Percentiles rank a stretch among this genome's conserved stretches.
Conservation (phyloP, 30 jellyfish, hydroid and myxozoan species). For the Cassiopea xamachana region DNA sequence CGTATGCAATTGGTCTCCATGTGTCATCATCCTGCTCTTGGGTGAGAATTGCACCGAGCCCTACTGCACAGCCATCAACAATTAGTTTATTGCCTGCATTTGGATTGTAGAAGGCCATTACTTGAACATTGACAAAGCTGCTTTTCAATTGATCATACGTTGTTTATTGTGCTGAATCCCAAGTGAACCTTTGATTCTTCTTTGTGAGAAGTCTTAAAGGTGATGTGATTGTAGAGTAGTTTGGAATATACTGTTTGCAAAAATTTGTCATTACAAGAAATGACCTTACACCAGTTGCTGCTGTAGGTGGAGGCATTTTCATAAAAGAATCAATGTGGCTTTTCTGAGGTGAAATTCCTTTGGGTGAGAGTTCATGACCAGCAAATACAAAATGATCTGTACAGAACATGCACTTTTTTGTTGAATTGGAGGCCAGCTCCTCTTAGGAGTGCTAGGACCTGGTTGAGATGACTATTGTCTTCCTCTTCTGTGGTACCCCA, state of each 20-base stretch:
- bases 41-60: conserved; percentile 61
- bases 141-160: conserved; percentile 15
- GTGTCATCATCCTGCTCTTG: conserved; percentile 37
- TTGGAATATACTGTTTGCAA: conserved; percentile 15
- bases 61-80: conserved; percentile 58
- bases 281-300: conserved; percentile 40
- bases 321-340: conserved; percentile 5
- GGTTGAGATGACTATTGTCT: conserved; percentile 22
- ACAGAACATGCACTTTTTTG: conserved; percentile 7
- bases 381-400: conserved; percentile 3
- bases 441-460: conserved; percentile 3
- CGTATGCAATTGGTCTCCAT: conserved; percentile 40
- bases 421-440: conserved; percentile 8
- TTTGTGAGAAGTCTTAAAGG: conserved; percentile 4
- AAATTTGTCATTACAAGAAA: conserved; percentile 28
- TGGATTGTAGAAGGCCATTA: conserved; percentile 55
- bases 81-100: conserved; percentile 13
- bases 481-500: conserved; percentile 43
- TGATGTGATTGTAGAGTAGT: conserved; percentile 5
- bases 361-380: conserved; percentile 24
- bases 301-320: conserved; percentile 31
- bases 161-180: conserved; percentile 32
- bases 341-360: conserved; percentile 39
- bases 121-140: conserved; percentile 2
- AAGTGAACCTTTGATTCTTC: conserved; percentile 2